Base-by-base conservation (phyloP, 2,888 invertebrate genomes). In the Pteria penguin region DNA sequence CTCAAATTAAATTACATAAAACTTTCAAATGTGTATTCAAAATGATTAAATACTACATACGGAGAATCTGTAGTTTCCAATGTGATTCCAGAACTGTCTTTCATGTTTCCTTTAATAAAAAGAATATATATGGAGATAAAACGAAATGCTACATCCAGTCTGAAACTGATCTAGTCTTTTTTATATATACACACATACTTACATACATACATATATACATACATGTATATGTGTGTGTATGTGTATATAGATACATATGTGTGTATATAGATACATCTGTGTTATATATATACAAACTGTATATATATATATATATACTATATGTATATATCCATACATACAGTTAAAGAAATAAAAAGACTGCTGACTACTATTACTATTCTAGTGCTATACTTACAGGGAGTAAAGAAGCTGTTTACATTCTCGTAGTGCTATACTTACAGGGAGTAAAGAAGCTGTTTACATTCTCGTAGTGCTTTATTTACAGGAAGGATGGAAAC, bases 371-470 rank as follows among this genome's bases (percentile, higher is more conserved):
- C n/a, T n/a, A n/a, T n/a, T n/a, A n/a, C n/a, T n/a, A n/a, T n/a
- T n/a, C n/a, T n/a, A n/a, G n/a, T n/a, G n/a, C n/a, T n/a, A n/a
- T n/a, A 66, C 87, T 86, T 81, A 90, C 90, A 74, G 11, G 91
- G 90, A 11, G 88, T 86, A 11, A 88, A 62, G 76, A 91, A 91
- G 29, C 75, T 86, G 52, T 90, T 86, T 24, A 93, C 93, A 72
- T 91, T 86, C 79, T 91, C 90, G 89, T 94, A 94, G 82, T 94
- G 94, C n/a, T n/a, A n/a, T n/a, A n/a, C n/a, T n/a, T n/a, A n/a
- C n/a, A n/a, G n/a, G n/a, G n/a, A n/a, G n/a, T n/a, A n/a, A n/a
- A n/a, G n/a, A n/a, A n/a, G n/a, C 75, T 86, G 52, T 90, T 86
- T 24, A 93, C 93, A 72, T 91, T 86, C 79, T 22, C 2, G 22